Conservation (phyloP, 2,888 invertebrate genomes). For the Thumatha senex region DNA sequence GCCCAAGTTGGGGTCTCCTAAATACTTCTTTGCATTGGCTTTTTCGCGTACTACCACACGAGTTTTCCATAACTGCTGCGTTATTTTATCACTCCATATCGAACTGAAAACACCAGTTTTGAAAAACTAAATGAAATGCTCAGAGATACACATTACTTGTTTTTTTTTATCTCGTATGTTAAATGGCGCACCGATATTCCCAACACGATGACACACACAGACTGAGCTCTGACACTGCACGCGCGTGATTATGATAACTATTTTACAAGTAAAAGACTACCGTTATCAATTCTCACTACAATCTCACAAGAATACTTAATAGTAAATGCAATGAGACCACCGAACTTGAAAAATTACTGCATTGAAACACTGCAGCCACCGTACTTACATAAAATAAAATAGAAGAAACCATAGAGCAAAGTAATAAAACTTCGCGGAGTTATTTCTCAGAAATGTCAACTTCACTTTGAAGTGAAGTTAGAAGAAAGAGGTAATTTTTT, state of each 20-base stretch:
- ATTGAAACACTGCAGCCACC: constrained; percentile 50
- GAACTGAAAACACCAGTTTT: constrained; percentile 52
- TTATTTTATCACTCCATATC: constrained; percentile 65
- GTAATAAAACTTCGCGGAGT: constrained; percentile 49
- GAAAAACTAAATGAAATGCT: constrained; percentile 46
- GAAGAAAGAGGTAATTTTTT: constrained; percentile 2
- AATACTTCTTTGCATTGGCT: constrained; percentile 59
- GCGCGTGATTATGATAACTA: constrained; percentile 30
- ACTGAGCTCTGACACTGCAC: constrained; percentile 50
- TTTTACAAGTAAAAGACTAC: constrained; percentile 52
- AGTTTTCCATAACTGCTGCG: constrained; percentile 61
- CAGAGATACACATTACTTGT: constrained; percentile 65
- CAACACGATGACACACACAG: constrained; percentile 75
- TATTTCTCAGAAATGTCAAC: constrained; percentile 70
- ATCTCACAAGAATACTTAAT: constrained; percentile 32
- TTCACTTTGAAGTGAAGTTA: constrained; percentile 53
- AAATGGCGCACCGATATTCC: constrained; percentile 74
- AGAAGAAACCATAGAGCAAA: constrained; percentile 45
- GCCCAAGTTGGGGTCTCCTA: constrained; percentile 56
- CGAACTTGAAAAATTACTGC: constrained; percentile 41
- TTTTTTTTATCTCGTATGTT: constrained; percentile 59
- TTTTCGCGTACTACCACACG: constrained; percentile 51
- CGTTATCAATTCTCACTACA: constrained; percentile 33
- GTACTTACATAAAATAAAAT: constrained; percentile 73
- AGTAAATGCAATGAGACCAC: constrained; percentile 34